Conservation (phyloP, 2,113 vertebrate species). For the Jacana jacana region DNA sequence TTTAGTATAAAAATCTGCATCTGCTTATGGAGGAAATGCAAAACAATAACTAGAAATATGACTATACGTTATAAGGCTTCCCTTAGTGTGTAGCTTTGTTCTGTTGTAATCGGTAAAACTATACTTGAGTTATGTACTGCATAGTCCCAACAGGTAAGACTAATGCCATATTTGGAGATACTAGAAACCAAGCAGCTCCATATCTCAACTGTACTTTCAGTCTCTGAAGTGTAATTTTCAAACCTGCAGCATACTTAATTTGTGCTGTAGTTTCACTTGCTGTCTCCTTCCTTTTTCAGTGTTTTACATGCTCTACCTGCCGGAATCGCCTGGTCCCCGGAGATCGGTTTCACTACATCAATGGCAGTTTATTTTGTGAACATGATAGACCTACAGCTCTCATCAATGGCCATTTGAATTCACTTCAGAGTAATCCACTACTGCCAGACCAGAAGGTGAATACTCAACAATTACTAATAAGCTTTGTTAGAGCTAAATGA, state of each 20-base stretch:
- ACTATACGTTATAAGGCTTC: not conserved
- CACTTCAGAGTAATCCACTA: constrained; percentile 99
- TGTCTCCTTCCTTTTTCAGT: constrained; percentile 78
- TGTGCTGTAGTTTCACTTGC: constrained; percentile 64
- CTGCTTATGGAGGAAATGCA: not conserved
- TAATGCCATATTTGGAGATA: constrained; percentile 28
- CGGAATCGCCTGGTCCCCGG: constrained; percentile 98
- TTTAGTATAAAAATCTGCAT: not conserved
- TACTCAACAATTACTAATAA: constrained; percentile 75
- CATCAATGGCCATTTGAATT: constrained; percentile 99
- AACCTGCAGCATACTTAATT: constrained; percentile 61
- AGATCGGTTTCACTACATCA: constrained; percentile 99
- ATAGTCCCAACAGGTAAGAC: constrained; percentile 30
- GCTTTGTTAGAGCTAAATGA: constrained; percentile 71
- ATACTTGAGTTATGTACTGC: constrained; percentile 25
- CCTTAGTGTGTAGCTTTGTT: not conserved
- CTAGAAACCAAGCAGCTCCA: constrained; percentile 10
- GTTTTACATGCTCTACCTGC: constrained; percentile 99
- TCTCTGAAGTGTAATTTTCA: constrained; percentile 52
- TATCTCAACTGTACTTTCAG: constrained; percentile 18
- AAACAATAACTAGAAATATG: not conserved
- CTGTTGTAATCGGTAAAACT: not conserved
- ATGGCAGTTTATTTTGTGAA: constrained; percentile 99
- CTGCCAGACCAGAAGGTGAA: constrained; percentile 99
- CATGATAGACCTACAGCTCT: constrained; percentile 99